phyloP scores from a whole-genome alignment of 2,113 vertebrate species.

The Lipotes vexillifer region DNA sequence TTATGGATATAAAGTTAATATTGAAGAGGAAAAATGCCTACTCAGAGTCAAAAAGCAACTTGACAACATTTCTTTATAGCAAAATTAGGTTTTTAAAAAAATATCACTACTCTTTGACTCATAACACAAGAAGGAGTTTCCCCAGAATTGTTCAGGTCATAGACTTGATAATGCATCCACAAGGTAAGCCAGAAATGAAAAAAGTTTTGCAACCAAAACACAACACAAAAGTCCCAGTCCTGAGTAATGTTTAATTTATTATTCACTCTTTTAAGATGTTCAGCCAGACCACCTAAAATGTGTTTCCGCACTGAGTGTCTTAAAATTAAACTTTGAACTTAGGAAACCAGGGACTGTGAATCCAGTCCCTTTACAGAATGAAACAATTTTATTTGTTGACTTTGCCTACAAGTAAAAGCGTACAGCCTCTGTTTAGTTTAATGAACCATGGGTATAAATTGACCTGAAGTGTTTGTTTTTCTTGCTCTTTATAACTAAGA shows the following conservation, averaged over 20 bases:
- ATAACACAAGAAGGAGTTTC: not conserved
- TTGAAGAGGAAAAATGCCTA: not conserved
- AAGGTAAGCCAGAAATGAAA: not conserved
- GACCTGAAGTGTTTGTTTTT: not conserved
- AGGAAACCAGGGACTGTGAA: not conserved
- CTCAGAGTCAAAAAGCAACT: not conserved
- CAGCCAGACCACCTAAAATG: not conserved
- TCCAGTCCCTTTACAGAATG: not conserved
- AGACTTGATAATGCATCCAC: not conserved
- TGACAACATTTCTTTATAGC: not conserved
- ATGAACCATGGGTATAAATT: conserved; percentile 24
- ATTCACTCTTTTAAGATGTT: conserved; percentile 14
- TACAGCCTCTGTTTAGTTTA: conserved; percentile 18
- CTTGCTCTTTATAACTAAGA: conserved; percentile 20
- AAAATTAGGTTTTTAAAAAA: not conserved
- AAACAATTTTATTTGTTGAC: not conserved
- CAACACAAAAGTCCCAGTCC: not conserved
- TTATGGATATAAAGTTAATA: not conserved
- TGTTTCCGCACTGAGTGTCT: not conserved
- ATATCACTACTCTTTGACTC: not conserved
- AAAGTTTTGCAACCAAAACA: not conserved
- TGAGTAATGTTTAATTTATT: not conserved
- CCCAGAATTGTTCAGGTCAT: not conserved
- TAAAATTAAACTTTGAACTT: conserved; percentile 39
- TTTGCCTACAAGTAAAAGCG: not conserved